phyloP scores from a whole-genome alignment of 2,113 vertebrate species.

The Mus spicilegus region DNA sequence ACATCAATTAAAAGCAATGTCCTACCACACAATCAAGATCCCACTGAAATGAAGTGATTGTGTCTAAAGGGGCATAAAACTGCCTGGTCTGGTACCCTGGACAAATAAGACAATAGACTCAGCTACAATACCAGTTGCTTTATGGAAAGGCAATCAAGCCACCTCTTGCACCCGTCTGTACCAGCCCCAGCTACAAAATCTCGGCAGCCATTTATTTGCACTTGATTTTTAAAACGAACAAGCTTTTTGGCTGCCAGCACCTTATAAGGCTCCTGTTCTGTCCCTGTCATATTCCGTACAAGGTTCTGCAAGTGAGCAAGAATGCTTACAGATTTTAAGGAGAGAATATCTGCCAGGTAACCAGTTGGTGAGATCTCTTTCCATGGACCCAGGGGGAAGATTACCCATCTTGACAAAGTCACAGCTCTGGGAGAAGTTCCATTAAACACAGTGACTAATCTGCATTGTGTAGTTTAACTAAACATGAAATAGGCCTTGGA shows the following conservation, averaged over 20 bases:
- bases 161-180: background rate
- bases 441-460: conserved; percentile 31
- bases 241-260: background rate
- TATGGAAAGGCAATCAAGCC: background rate
- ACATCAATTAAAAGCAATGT: conserved; percentile 38
- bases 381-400: background rate
- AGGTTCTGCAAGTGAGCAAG: conserved; percentile 26
- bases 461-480: conserved; percentile 36
- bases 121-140: background rate
- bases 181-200: conserved; percentile 6
- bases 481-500: conserved; percentile 49
- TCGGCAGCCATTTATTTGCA: conserved; percentile 43
- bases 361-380: background rate
- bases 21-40: conserved; percentile 30
- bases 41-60: background rate
- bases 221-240: conserved; percentile 27
- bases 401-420: conserved; percentile 57
- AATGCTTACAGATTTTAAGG: background rate
- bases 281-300: background rate
- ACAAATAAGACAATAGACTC: background rate
- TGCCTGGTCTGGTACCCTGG: background rate
- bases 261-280: background rate
- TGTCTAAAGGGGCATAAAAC: background rate
- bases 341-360: background rate
- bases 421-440: conserved; percentile 47